A percentile compares a stretch with the other conserved stretches of the same genome.
These are phyloP conservation scores for Stenchaetothrips biformis DNA, from an alignment of 2,888 invertebrate genomes.

Conservation along the genomic window DNA sequence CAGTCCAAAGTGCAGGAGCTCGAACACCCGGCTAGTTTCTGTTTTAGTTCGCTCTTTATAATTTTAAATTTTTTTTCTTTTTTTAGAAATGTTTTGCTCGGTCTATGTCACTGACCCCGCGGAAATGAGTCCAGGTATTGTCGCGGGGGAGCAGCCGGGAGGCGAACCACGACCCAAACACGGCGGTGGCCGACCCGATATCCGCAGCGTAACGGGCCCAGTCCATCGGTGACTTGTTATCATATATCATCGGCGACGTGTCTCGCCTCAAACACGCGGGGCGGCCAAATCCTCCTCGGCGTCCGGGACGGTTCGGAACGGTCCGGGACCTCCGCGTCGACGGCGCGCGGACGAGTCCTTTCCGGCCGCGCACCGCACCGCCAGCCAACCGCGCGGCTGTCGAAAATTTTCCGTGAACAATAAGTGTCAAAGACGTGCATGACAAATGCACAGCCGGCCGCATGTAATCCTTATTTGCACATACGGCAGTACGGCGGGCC, in stretches of 20 bases:
- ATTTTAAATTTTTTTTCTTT: no score
- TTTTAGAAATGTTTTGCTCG: no score
- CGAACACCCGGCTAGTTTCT: no score
- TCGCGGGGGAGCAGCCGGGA: background rate
- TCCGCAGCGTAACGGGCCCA: background rate
- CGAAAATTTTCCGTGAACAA: conserved; percentile 3
- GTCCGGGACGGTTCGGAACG: no score
- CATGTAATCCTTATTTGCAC: conserved; percentile 18
- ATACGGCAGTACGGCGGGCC: background rate
- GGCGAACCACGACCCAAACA: background rate
- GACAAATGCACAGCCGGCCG: conserved; percentile 11
- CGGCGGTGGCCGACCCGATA: background rate
- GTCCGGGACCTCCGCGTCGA: no score
- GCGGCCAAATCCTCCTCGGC: background rate
- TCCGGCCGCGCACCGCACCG: background rate
- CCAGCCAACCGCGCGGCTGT: background rate
- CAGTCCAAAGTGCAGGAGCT: no score
- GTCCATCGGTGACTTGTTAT: background rate
- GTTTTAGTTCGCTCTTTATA: no score
- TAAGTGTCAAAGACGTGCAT: conserved; percentile 13
- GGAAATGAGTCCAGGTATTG: no score
- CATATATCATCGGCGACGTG: background rate
- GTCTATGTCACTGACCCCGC: no score
- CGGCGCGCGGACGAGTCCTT: background rate
- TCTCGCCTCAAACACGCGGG: background rate